These are phyloP conservation scores for Rutilus rutilus DNA, from an alignment of 2,113 vertebrate genomes.

Conservation along the genomic window DNA sequence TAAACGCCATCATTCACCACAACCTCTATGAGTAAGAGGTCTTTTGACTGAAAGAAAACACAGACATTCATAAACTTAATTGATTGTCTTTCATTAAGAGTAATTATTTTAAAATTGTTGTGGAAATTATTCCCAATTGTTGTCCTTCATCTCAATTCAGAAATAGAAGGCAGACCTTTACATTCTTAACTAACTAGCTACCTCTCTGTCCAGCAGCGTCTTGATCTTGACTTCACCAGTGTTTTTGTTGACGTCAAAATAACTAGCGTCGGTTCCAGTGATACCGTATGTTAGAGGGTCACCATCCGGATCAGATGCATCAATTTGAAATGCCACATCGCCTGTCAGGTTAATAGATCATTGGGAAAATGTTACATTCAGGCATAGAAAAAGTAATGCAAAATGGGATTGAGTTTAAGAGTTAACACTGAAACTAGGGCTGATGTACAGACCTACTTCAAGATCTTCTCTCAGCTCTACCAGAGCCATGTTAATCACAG, in stretches of 20 bases:
- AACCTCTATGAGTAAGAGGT: not conserved
- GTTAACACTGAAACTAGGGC: not conserved
- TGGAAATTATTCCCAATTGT: not conserved
- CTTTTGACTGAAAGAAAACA: not conserved
- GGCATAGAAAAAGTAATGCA: not conserved
- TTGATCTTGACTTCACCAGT: slow-evolving; percentile 67
- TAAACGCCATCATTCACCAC: slow-evolving; percentile 28
- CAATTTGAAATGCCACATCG: slow-evolving; percentile 62
- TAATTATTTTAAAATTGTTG: not conserved
- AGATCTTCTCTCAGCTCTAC: slow-evolving; percentile 50
- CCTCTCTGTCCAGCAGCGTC: slow-evolving; percentile 74
- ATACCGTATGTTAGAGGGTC: slow-evolving; percentile 67
- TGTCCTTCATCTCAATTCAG: not conserved
- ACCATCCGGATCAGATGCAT: slow-evolving; percentile 59
- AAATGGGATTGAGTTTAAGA: not conserved
- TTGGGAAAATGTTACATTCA: not conserved
- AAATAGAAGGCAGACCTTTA: not conserved
- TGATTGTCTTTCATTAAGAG: not conserved
- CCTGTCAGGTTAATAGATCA: slow-evolving; percentile 62
- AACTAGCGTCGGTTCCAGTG: slow-evolving; percentile 17
- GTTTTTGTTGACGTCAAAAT: not conserved
- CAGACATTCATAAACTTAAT: not conserved
- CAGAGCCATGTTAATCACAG: fast-evolving
- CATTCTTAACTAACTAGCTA: slow-evolving; percentile 53
- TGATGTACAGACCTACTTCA: slow-evolving; percentile 47